Percentiles rank a stretch among this genome's conserved stretches.
Conservation (phyloP, 2,888 invertebrate species). For the Thera obeliscata region DNA sequence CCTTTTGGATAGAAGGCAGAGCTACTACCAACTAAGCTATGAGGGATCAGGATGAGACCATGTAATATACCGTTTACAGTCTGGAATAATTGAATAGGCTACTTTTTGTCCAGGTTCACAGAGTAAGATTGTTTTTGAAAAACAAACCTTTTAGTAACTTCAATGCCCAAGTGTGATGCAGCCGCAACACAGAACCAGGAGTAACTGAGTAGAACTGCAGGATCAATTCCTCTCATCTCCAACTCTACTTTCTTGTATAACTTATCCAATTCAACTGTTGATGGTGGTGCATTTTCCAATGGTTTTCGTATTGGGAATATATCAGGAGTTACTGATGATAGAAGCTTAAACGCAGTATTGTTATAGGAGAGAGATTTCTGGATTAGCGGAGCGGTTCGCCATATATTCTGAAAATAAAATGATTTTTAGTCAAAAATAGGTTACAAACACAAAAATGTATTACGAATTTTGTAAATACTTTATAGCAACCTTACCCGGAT, state of each 20-base stretch:
- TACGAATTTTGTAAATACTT: neutral
- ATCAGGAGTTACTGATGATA: slow-evolving; percentile 50
- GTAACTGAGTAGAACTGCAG: slow-evolving; percentile 94
- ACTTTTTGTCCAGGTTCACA: too few relatives aligned
- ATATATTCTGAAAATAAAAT: slow-evolving; percentile 58
- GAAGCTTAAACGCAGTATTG: slow-evolving; percentile 49
- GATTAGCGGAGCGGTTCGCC: slow-evolving; percentile 56
- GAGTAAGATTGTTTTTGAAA: too few relatives aligned
- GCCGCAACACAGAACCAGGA: slow-evolving; percentile 92
- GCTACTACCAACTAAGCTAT: too few relatives aligned
- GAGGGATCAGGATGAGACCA: too few relatives aligned
- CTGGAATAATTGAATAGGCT: too few relatives aligned
- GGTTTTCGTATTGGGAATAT: slow-evolving; percentile 52
- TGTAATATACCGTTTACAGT: too few relatives aligned
- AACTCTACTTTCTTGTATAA: slow-evolving; percentile 92
- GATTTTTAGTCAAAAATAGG: too few relatives aligned
- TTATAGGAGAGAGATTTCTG: slow-evolving; percentile 51
- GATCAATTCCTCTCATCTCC: slow-evolving; percentile 94
- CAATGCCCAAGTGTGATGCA: slow-evolving; percentile 92
- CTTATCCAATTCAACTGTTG: slow-evolving; percentile 86
- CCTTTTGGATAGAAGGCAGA: too few relatives aligned
- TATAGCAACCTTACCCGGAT: slow-evolving; percentile 50
- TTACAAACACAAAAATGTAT: too few relatives aligned
- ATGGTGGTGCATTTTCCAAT: slow-evolving; percentile 48
- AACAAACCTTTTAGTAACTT: slow-evolving; percentile 88